Percentiles rank a stretch among this genome's conserved stretches.
Conservation (phyloP, 2,797 vertebrate genomes). For the Podargus strigoides region DNA sequence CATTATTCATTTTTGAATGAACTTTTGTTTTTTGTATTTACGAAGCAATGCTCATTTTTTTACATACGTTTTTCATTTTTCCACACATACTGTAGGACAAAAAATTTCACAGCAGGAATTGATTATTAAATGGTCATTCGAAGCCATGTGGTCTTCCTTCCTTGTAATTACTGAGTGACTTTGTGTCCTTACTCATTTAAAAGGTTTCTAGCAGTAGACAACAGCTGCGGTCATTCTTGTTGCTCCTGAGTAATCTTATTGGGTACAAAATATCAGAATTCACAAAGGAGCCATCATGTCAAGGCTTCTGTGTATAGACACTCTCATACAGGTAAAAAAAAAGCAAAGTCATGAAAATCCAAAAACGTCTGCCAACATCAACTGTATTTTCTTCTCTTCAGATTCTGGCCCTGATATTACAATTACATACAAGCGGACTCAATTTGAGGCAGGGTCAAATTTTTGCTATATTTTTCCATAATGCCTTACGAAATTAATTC, state of each 20-base stretch:
- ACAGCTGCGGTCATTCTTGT: background rate
- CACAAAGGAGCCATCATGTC: background rate
- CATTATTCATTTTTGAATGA: background rate
- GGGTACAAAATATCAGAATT: background rate
- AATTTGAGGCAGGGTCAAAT: background rate
- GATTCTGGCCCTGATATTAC: background rate
- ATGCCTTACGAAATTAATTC: background rate
- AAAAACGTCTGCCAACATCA: background rate
- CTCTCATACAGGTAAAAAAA: background rate
- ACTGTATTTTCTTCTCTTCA: background rate
- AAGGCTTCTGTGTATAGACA: background rate
- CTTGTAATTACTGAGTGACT: background rate
- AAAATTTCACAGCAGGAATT: background rate
- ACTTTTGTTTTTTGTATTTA: background rate
- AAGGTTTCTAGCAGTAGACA: background rate
- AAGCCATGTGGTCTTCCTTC: background rate
- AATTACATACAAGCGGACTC: background rate
- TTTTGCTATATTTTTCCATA: constrained; percentile 15
- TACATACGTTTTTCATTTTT: rapidly evolving
- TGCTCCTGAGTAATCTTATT: background rate
- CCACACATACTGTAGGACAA: background rate
- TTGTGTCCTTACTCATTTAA: background rate
- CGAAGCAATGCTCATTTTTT: background rate
- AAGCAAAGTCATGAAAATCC: background rate
- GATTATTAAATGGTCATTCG: background rate